phyloP scores from a whole-genome alignment of 2,888 invertebrate species.

The Dioctria linearis region DNA sequence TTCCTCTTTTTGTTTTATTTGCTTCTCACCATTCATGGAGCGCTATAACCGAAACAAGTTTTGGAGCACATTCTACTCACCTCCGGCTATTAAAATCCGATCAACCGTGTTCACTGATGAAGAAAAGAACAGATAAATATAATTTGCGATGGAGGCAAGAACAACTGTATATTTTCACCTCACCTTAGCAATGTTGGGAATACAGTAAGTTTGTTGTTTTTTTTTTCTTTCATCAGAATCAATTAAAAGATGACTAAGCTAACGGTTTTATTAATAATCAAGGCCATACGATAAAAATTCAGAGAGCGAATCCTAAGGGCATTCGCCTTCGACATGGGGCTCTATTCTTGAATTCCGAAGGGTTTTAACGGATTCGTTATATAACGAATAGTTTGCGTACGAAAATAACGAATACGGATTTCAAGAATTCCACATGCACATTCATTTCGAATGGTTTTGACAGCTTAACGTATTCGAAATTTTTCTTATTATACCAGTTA shows the following conservation, averaged over 20 bases:
- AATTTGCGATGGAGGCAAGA: background rate
- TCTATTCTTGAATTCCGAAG: too few relatives aligned
- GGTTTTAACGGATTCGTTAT: too few relatives aligned
- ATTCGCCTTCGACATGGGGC: too few relatives aligned
- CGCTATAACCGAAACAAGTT: slow-evolving; percentile 6
- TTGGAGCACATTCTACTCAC: slow-evolving; percentile 15
- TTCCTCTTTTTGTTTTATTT: background rate
- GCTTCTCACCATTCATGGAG: slow-evolving; percentile 2
- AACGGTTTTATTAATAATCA: slow-evolving; percentile 31
- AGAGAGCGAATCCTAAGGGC: too few relatives aligned
- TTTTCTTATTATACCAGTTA: too few relatives aligned
- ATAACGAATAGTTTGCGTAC: too few relatives aligned
- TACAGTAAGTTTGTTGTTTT: slow-evolving; percentile 2
- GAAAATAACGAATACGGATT: too few relatives aligned
- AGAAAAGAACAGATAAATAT: background rate
- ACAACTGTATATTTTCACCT: background rate
- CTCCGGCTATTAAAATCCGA: background rate
- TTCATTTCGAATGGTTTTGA: too few relatives aligned
- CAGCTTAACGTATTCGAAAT: too few relatives aligned
- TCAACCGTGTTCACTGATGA: background rate
- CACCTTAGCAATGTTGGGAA: too few relatives aligned
- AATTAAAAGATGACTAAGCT: slow-evolving; percentile 7
- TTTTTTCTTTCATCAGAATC: slow-evolving; percentile 4
- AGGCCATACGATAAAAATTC: background rate
- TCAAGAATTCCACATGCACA: too few relatives aligned